Conservation (phyloP, 2,113 vertebrate genomes). For the Pelvicachromis taeniatus region DNA sequence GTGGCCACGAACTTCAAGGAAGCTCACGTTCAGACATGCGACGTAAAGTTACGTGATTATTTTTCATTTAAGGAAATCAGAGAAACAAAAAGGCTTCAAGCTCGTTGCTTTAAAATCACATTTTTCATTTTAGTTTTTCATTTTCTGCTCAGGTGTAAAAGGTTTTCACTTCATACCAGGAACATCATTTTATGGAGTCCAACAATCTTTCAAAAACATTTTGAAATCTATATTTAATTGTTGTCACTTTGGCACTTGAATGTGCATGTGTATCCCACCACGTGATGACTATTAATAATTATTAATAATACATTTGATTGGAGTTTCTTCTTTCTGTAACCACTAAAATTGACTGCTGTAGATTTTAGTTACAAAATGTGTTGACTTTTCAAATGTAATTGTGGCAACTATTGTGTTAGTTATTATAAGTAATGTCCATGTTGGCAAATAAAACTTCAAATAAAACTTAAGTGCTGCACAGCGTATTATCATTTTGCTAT, state of each 20-base stretch:
- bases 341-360: background rate
- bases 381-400: background rate
- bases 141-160: too few species aligned
- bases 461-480: background rate
- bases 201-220: too few species aligned
- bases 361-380: background rate
- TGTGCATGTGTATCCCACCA: background rate
- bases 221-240: background rate
- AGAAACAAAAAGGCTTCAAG: background rate
- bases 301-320: background rate
- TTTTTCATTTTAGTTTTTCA: too few species aligned
- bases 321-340: background rate
- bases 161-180: too few species aligned
- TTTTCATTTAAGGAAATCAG: background rate
- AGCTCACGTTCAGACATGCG: background rate
- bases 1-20: background rate
- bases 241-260: background rate
- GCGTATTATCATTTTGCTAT: background rate
- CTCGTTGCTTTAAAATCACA: too few species aligned
- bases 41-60: too few species aligned
- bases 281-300: background rate
- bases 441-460: background rate
- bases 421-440: background rate
- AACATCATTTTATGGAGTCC: too few species aligned
- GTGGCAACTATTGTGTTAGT: background rate